Percentiles rank a stretch among this genome's conserved stretches.
phyloP scores from a whole-genome alignment of 2,113 vertebrate species.

The Polyodon spathula region DNA sequence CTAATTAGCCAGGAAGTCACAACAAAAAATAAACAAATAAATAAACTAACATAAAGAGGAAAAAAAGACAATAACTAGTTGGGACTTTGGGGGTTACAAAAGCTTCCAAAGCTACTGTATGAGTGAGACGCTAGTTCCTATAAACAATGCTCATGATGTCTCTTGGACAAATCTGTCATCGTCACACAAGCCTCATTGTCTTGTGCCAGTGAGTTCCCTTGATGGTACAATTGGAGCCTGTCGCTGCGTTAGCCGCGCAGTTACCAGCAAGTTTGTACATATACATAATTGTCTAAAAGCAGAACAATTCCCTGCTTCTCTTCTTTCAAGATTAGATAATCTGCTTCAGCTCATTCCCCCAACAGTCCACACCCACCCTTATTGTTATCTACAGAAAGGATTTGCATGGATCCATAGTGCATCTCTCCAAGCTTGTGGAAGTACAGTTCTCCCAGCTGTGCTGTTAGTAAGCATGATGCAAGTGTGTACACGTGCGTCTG shows the following conservation, averaged over 20 bases:
- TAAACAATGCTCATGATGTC: neutral
- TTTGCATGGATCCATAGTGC: neutral
- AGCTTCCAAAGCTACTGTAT: no score
- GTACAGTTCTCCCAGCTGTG: no score
- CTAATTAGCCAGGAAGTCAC: no score
- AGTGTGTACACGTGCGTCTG: neutral
- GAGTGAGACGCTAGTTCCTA: no score
- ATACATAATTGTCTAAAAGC: neutral
- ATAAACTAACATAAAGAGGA: no score
- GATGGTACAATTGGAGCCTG: neutral
- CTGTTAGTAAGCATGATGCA: neutral
- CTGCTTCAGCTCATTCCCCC: no score
- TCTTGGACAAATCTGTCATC: neutral
- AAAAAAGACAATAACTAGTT: no score
- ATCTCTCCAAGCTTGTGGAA: neutral
- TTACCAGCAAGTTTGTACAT: neutral
- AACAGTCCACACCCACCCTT: neutral
- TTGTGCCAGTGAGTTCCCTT: no score
- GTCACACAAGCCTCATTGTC: neutral
- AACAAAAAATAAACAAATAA: no score
- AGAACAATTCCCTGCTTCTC: neutral
- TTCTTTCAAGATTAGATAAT: neutral
- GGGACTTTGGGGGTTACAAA: no score
- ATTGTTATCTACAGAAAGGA: neutral
- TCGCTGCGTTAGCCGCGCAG: neutral